Evolutionary conservation across 2,113 vertebrate species (phyloP).

Genomic region (Megaceryle maxima): DNA sequence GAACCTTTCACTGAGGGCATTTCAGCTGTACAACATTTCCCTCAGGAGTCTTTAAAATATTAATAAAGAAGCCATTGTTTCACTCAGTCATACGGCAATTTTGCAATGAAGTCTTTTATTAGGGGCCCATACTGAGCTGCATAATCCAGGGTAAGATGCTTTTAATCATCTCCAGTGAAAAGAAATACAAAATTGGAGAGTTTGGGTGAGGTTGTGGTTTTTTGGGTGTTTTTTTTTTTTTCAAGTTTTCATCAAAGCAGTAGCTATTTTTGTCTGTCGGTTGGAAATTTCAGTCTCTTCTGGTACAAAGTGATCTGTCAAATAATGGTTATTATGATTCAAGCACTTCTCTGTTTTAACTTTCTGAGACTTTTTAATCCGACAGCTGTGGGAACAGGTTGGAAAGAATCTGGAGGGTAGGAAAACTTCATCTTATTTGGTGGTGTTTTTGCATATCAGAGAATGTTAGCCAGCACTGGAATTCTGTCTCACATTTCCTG

Average conservation of each 20-base stretch:
- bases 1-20: slow-evolving; percentile 48
- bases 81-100: not conserved
- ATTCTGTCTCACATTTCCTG: not conserved
- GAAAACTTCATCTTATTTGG: not conserved
- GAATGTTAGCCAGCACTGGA: not conserved
- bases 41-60: slow-evolving; percentile 36
- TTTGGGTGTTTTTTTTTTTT: not conserved
- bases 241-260: not conserved
- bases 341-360: not conserved
- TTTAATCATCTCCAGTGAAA: slow-evolving; percentile 32
- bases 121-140: not conserved
- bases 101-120: slow-evolving; percentile 27
- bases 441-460: not conserved
- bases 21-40: slow-evolving; percentile 16
- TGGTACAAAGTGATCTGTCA: not conserved
- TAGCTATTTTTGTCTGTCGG: not conserved
- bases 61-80: slow-evolving; percentile 54
- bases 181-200: not conserved
- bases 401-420: not conserved
- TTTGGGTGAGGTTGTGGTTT: not conserved
- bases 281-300: not conserved
- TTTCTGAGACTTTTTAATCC: not conserved
- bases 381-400: not conserved
- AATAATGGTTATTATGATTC: slow-evolving; percentile 5
- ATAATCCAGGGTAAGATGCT: slow-evolving; percentile 1